Evolutionary conservation across 2,888 invertebrate genomes (phyloP).

Genomic region (Nephrotoma appendiculata): DNA sequence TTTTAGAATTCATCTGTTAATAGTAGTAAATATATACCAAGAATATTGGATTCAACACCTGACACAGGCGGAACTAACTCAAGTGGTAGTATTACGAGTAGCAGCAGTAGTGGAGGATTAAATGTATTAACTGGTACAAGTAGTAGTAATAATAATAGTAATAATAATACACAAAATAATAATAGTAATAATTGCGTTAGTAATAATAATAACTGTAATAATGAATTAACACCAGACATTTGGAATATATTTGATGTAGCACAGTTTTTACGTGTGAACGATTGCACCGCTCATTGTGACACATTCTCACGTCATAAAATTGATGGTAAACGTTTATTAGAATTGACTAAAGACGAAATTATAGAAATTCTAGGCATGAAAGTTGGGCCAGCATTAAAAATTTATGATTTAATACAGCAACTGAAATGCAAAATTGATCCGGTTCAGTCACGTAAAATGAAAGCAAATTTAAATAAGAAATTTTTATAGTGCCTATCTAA

Average conservation of each 20-base stretch:
- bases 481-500: constrained; percentile 39
- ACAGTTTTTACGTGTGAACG: constrained; percentile 79
- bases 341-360: constrained; percentile 78
- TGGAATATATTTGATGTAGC: constrained; percentile 82
- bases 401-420: constrained; percentile 83
- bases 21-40: constrained; percentile 40
- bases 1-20: constrained; percentile 32
- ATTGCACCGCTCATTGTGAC: constrained; percentile 58
- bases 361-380: constrained; percentile 81
- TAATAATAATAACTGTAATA: constrained; percentile 3
- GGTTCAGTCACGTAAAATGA: constrained; percentile 31
- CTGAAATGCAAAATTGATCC: constrained; percentile 63
- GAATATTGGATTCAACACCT: constrained; percentile 25
- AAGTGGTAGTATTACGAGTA: constrained; percentile 8
- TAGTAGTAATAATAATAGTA: constrained; percentile 8
- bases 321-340: constrained; percentile 65
- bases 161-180: neutral
- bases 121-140: neutral
- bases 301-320: constrained; percentile 56
- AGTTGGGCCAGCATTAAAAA: constrained; percentile 88
- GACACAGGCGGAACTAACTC: constrained; percentile 22
- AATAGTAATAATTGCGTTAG: neutral
- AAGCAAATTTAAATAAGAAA: constrained; percentile 46
- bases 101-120: constrained; percentile 11
- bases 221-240: constrained; percentile 38